phyloP scores from a whole-genome alignment of 2,113 vertebrate genomes.

The Lonchura striata region DNA sequence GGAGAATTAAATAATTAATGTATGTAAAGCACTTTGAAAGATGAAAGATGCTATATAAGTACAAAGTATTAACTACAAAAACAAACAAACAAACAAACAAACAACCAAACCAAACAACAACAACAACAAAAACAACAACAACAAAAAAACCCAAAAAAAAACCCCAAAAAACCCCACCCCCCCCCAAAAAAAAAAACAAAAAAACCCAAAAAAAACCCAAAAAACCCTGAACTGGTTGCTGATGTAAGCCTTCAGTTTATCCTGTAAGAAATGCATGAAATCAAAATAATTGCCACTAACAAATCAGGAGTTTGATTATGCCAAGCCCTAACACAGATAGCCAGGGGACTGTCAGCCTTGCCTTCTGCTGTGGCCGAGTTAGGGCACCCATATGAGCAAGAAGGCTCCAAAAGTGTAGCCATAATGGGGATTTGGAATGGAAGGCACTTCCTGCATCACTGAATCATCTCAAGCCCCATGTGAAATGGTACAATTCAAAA shows the following conservation, averaged over 20 bases:
- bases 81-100: background rate
- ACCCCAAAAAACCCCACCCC: background rate
- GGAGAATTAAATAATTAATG: slow-evolving; percentile 58
- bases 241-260: background rate
- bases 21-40: slow-evolving; percentile 60
- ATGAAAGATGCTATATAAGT: slow-evolving; percentile 63
- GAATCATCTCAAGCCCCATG: background rate
- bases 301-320: background rate
- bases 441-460: background rate
- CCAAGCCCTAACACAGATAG: background rate
- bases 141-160: too few species aligned
- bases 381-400: background rate
- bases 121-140: too few species aligned
- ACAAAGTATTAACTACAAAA: slow-evolving; percentile 53
- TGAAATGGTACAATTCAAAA: background rate
- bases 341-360: background rate
- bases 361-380: background rate
- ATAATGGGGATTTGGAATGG: background rate
- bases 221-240: background rate
- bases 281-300: background rate
- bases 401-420: background rate
- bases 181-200: too few species aligned
- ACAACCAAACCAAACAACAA: background rate
- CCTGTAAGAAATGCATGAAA: background rate
- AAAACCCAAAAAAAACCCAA: too few species aligned